Percentiles rank a stretch among this genome's conserved stretches.
These are phyloP conservation scores for Clarias pachynema DNA, from an alignment of 2,797 vertebrate species.

Conservation along the genomic window DNA sequence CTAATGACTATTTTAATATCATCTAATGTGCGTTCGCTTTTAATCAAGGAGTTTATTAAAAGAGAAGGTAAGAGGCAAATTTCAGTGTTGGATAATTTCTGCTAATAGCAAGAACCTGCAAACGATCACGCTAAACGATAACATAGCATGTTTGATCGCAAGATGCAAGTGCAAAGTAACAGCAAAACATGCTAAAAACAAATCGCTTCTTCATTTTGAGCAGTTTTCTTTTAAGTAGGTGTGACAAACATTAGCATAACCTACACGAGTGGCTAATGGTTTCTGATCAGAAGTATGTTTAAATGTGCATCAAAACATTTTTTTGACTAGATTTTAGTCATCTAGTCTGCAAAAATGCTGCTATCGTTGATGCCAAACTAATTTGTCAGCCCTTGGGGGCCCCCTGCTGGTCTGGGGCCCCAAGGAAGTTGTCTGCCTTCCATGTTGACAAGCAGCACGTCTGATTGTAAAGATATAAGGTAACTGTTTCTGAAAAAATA, in stretches of 20 bases:
- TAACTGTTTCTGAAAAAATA: neutral
- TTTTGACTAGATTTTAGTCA: no score
- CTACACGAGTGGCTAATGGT: neutral
- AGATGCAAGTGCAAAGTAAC: neutral
- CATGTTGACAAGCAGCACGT: no score
- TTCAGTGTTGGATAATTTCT: neutral
- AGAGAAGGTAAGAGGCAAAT: neutral
- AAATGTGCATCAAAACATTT: neutral
- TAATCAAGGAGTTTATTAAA: constrained; percentile 25
- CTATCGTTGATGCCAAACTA: neutral
- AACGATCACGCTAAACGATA: neutral
- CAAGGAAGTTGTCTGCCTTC: no score
- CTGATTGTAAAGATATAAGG: neutral
- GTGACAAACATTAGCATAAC: neutral
- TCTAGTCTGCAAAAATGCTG: no score
- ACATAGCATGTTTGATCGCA: neutral
- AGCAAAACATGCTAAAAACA: neutral
- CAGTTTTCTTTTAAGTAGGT: neutral
- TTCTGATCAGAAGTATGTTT: neutral
- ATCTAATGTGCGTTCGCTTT: neutral
- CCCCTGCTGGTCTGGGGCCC: no score
- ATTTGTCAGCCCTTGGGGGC: no score
- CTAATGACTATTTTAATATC: constrained; percentile 38
- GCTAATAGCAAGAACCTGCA: neutral
- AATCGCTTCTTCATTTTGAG: neutral